phyloP scores from a whole-genome alignment of 2,797 vertebrate species.

The Siniperca obscura region DNA sequence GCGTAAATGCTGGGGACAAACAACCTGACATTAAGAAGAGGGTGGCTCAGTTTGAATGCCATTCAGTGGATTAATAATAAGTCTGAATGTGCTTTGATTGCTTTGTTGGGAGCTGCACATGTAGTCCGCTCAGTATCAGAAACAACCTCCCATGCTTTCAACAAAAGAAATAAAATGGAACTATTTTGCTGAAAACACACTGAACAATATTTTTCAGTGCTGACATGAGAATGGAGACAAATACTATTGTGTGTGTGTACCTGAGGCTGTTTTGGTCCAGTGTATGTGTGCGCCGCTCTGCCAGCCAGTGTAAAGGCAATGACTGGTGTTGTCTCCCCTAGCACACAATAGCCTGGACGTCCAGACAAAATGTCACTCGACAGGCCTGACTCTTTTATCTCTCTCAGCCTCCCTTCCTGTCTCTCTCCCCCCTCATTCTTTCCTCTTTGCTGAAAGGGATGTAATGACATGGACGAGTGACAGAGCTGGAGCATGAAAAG shows the following conservation, averaged over 20 bases:
- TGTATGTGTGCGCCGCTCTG: slow-evolving; percentile 37
- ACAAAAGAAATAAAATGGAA: slow-evolving; percentile 11
- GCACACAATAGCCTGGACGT: slow-evolving; percentile 62
- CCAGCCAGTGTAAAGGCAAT: slow-evolving; percentile 47
- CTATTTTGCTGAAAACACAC: slow-evolving; percentile 36
- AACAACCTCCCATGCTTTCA: not conserved
- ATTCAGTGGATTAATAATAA: slow-evolving; percentile 24
- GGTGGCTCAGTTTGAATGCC: slow-evolving; percentile 8
- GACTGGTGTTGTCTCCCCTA: slow-evolving; percentile 69
- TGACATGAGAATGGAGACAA: slow-evolving; percentile 39
- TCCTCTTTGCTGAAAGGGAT: slow-evolving; percentile 62
- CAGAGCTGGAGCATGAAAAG: slow-evolving; percentile 58
- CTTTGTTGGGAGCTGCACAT: slow-evolving; percentile 7
- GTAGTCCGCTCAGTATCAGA: slow-evolving; percentile 2
- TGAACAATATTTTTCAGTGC: slow-evolving; percentile 39
- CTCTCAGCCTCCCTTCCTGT: slow-evolving; percentile 20
- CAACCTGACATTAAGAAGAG: slow-evolving; percentile 35
- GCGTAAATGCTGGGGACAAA: slow-evolving; percentile 41
- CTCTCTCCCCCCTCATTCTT: not conserved
- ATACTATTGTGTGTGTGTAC: slow-evolving; percentile 42
- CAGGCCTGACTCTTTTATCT: slow-evolving; percentile 59
- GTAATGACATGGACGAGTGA: slow-evolving; percentile 63
- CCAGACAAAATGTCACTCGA: slow-evolving; percentile 70
- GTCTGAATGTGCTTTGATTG: slow-evolving; percentile 11
- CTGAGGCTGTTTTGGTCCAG: slow-evolving; percentile 39